A percentile compares a stretch with the other conserved stretches of the same genome.
Conservation (phyloP, 1,140 invertebrate genomes). For the Sycobia sp. region DNA sequence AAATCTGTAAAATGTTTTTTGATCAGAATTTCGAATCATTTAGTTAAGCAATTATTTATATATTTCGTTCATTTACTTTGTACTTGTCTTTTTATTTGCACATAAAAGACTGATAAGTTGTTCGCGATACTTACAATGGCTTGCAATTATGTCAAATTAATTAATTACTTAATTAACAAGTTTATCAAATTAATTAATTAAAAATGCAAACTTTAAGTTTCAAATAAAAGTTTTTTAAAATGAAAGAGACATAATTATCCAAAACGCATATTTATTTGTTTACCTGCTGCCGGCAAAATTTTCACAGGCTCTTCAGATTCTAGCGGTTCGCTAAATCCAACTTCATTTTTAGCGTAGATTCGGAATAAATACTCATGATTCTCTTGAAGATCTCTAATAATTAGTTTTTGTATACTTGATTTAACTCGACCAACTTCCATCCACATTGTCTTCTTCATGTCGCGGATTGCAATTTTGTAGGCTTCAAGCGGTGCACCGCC, state of each 20-base stretch:
- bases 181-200: too few species aligned
- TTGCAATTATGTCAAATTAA: too few species aligned
- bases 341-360: conserved; percentile 93
- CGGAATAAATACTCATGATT: conserved; percentile 87
- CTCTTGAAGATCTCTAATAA: conserved; percentile 85
- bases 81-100: conserved; percentile 5
- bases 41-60: too few species aligned
- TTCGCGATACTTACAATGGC: too few species aligned
- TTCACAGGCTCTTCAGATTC: conserved; percentile 92
- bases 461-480: conserved; percentile 92
- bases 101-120: too few species aligned
- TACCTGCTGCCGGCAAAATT: conserved; percentile 81
- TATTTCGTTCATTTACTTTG: too few species aligned
- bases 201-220: too few species aligned
- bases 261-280: too few species aligned
- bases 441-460: conserved; percentile 93
- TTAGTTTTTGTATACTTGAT: conserved; percentile 81
- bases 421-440: conserved; percentile 90
- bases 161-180: too few species aligned
- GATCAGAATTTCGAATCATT: too few species aligned
- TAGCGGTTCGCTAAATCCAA: conserved; percentile 91
- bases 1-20: conserved; percentile 44
- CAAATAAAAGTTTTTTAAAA: too few species aligned
- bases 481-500: conserved; percentile 88
- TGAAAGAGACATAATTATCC: too few species aligned